Conservation (phyloP, 2,113 vertebrate species). For the Podilymbus podiceps region DNA sequence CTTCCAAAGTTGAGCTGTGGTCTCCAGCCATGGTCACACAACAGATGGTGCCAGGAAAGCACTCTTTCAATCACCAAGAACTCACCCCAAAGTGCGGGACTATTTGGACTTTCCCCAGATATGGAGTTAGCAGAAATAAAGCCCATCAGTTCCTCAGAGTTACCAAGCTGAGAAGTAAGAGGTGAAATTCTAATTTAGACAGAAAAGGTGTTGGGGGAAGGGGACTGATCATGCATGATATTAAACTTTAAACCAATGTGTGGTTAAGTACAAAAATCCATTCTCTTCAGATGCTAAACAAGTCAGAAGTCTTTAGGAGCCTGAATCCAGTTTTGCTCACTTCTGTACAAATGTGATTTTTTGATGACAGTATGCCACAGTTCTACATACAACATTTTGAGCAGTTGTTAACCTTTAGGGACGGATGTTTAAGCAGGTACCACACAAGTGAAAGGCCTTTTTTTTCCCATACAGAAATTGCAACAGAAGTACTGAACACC, state of each 20-base stretch:
- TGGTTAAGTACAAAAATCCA: background rate
- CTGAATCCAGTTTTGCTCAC: background rate
- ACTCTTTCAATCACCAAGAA: background rate
- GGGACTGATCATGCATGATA: rapidly evolving
- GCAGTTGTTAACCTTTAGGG: background rate
- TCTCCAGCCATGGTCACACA: background rate
- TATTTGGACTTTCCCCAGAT: background rate
- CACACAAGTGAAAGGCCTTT: background rate
- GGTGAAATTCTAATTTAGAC: background rate
- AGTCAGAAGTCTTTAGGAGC: background rate
- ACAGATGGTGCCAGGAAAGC: background rate
- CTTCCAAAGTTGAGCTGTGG: background rate
- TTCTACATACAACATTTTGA: background rate
- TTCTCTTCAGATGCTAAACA: background rate
- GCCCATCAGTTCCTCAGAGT: background rate
- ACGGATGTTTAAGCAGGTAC: background rate
- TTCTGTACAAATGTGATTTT: background rate
- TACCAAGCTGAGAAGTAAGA: background rate
- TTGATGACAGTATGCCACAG: background rate
- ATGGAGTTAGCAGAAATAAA: background rate
- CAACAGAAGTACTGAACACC: background rate
- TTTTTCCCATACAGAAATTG: background rate
- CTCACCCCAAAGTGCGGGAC: background rate
- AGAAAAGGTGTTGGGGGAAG: background rate
- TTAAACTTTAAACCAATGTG: background rate